Base-by-base conservation (phyloP, 2,113 vertebrate species). In the Mesocricetus auratus region DNA sequence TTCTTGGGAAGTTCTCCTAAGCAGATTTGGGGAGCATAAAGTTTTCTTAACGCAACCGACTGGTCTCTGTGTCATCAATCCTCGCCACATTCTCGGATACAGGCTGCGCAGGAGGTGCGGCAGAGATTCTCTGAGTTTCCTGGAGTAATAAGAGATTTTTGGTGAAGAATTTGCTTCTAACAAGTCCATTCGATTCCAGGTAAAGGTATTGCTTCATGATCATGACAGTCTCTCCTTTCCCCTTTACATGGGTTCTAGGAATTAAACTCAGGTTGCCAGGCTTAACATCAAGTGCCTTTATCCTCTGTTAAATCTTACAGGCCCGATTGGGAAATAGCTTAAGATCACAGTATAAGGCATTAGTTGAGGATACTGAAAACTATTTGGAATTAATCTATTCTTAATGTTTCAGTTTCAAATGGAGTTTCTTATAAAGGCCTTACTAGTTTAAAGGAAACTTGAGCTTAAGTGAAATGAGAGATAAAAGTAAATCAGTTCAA, bases 401-500 rank as follows among this genome's bases (percentile, higher is more conserved):
- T 81, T 89, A 66, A 95, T 64, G 39, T 21, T 42, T 71, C 73
- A 29, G 29, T 94, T 91, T 29, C n/a, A 69, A 66, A 74, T 82
- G 15, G 94, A 50, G 31, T 31, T 79, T 96, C 60, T 88, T 79
- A 82, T 13, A 90, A 92, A 93, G 75, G 42, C 56, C 81, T 31
- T 45, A 17, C 36, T 79, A 86, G 21, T 90, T 95, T 92, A 91
- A 90, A 96, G 31, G n/a, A 95, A 97, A 94, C 22, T 91, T 62
- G 19, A 60, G 29, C 53, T 47, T 92, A 77, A 79, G 60, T 26
- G 45, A 89, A 36, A 90, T 56, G 83, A 95, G 16, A 94, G 36
- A 91, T 86, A 5, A 90, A 96, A 92, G 50, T 29, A 95, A 96
- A 90, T 66, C 81, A 69, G 91, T 86, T 95, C 71, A 89, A 96